Base-by-base conservation (phyloP, 2,797 vertebrate species). In the Ambastaia sidthimunki region DNA sequence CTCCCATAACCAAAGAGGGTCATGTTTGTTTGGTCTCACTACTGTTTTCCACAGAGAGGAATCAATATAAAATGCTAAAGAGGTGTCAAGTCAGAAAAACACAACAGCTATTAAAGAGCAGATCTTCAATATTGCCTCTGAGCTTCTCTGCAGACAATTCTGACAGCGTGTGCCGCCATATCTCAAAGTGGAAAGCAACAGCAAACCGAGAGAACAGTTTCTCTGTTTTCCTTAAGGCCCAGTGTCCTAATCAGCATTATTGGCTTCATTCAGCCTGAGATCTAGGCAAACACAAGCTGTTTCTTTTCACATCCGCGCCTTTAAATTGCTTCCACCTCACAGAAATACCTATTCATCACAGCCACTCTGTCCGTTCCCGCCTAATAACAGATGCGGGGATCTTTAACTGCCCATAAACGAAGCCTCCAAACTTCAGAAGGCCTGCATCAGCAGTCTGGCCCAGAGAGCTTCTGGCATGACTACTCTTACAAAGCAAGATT, bases 401-500 rank as follows among this genome's bases (percentile, higher is more conserved):
- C 88, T 92, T 93, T 92, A 93, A 93, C 90, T 88, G 88, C 87
- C 91, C 83, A 88, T 91, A 91, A 93, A 93, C 87, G 87, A 91
- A 91, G 76, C 85, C 85, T 88, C 81, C 80, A 85, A 91, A 92
- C 87, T 91, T 85, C 70, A 87, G 88, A 91, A 93, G 91, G 87
- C 84, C 86, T 90, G 90, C 89, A 89, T 93, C 92, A 94, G 92
- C 92, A 93, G 90, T 87, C 86, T 86, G 84, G 80, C 81, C 83
- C 86, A 80, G 59, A 85, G 89, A 84, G 86, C 87, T 90, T 89
- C 88, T 88, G 87, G 89, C 91, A 88, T 88, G 88, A 92, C 89
- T 91, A 88, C 89, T 89, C 87, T 89, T 88, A 93, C 93, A 94
- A 94, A 94, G 89, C 90, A 93, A 94, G 92, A 94, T 94, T 93